These are phyloP conservation scores for Porites cylindrica DNA, from an alignment of 92 coral and sea anemone species.

Conservation along the genomic window DNA sequence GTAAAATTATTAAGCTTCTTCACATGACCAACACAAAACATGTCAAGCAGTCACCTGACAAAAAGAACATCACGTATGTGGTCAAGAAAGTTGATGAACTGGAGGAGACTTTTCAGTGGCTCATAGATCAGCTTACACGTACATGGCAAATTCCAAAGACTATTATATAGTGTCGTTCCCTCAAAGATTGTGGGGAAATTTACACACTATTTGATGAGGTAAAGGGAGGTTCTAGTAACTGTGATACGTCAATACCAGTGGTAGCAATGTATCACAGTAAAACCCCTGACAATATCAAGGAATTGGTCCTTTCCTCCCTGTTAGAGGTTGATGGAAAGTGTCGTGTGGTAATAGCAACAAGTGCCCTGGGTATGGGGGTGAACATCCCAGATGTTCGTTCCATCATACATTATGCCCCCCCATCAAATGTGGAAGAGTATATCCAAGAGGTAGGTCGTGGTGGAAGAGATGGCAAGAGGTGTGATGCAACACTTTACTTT, in stretches of 20 bases:
- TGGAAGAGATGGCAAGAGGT: slow-evolving; percentile 59
- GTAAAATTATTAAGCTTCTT: slow-evolving; percentile 15
- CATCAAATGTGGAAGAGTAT: slow-evolving; percentile 58
- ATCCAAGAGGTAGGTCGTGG: slow-evolving; percentile 75
- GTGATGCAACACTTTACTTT: slow-evolving; percentile 46
- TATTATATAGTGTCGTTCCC: slow-evolving; percentile 59
- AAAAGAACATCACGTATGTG: neutral
- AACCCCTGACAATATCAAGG: slow-evolving; percentile 53
- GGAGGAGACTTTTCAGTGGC: slow-evolving; percentile 21
- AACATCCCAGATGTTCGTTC: slow-evolving; percentile 55
- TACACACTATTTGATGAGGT: slow-evolving; percentile 53
- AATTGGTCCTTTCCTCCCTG: slow-evolving; percentile 13
- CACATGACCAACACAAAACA: slow-evolving; percentile 17
- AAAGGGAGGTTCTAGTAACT: neutral
- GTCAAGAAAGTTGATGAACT: neutral
- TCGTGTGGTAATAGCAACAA: slow-evolving; percentile 64
- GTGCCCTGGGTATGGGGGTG: slow-evolving; percentile 78
- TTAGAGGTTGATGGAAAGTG: neutral
- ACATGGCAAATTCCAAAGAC: slow-evolving; percentile 27
- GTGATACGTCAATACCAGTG: neutral
- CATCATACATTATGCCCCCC: slow-evolving; percentile 62
- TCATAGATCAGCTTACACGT: neutral
- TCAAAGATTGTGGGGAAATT: slow-evolving; percentile 63
- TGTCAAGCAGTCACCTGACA: slow-evolving; percentile 28
- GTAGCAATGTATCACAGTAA: slow-evolving; percentile 69